Evolutionary conservation across 2,797 vertebrate genomes (phyloP), one percentile per base, ranked within the genome.

Genomic region (Valencia hispanica): DNA sequence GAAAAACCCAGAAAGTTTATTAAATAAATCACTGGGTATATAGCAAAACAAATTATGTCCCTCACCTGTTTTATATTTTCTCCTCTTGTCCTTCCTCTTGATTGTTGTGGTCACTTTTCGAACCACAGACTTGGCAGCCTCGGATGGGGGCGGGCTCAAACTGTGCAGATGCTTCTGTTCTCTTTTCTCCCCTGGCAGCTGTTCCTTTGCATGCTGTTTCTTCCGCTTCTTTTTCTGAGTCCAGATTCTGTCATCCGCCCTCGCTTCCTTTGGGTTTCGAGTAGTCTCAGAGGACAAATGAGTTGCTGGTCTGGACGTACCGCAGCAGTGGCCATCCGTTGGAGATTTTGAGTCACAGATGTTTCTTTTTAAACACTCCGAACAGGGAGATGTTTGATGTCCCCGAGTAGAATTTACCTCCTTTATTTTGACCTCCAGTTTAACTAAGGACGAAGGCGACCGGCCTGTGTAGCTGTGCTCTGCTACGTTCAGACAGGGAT

Each of bases 11-110:
- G n/a, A n/a, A n/a, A n/a, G n/a, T n/a, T n/a, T n/a, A n/a, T n/a
- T 68, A 59, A 57, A 41, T 17, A 34, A 76, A 53, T 65, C 9
- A 63, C 0, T 39, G 1, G 1, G 30, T 27, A 32, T 11, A 70
- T 20, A 77, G 32, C 25, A 72, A 45, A 39, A n/a, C 2, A 68
- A 8, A 79, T 12, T 2, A 14, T 61, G 43, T 63, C 81, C 69
- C 95, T 97, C 90, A 99, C 98, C 97, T 82, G 94, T 94, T 89
- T 96, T 98, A 85, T 94, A 94, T 91, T 96, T 98, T 93, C 96
- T 98, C 90, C 96, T 97, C 90, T 96, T 97, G 72, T 94, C 95
- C 91, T 96, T 97, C 85, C 95, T 97, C 93, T 96, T 97, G 82
- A 94, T 94, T 70, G 95, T 88, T 81, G 95, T 75, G 55, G 95